Conservation (phyloP, 2,888 invertebrate genomes). For the Synanthedon myopaeformis region DNA sequence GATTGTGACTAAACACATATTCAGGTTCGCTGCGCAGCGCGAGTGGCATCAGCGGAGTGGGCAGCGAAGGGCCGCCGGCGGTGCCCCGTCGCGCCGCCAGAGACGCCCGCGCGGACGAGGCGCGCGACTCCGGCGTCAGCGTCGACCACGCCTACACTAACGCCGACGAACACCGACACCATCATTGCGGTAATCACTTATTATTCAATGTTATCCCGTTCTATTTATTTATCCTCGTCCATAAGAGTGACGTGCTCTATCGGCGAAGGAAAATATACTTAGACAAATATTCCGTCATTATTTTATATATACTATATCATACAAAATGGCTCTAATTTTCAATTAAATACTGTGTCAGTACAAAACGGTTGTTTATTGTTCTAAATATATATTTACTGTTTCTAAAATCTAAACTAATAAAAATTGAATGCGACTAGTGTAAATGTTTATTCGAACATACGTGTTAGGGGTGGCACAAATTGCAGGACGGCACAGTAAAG, state of each 20-base stretch:
- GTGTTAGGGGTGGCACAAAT: too few species aligned
- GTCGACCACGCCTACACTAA: slow-evolving; percentile 44
- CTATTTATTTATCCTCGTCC: too few species aligned
- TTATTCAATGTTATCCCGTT: slow-evolving; percentile 5
- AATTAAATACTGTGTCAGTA: too few species aligned
- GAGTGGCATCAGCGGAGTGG: slow-evolving; percentile 51
- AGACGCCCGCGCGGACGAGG: slow-evolving; percentile 54
- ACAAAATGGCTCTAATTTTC: too few species aligned
- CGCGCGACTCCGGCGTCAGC: slow-evolving; percentile 53
- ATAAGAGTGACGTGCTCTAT: too few species aligned
- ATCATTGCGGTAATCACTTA: slow-evolving; percentile 13
- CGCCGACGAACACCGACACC: slow-evolving; percentile 36
- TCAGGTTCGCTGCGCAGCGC: slow-evolving; percentile 31
- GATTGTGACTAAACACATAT: not conserved
- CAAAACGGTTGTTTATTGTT: too few species aligned
- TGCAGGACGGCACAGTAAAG: too few species aligned
- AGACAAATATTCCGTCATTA: not conserved
- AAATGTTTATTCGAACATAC: too few species aligned
- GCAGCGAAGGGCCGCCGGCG: slow-evolving; percentile 18
- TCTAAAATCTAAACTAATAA: too few species aligned
- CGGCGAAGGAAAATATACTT: slow-evolving; percentile 10
- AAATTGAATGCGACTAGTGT: too few species aligned
- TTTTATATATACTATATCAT: too few species aligned
- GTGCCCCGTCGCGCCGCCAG: slow-evolving; percentile 25
- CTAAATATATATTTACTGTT: too few species aligned